Evolutionary conservation across 2,797 vertebrate genomes (phyloP).

Genomic region (Ctenosaura bakeri): DNA sequence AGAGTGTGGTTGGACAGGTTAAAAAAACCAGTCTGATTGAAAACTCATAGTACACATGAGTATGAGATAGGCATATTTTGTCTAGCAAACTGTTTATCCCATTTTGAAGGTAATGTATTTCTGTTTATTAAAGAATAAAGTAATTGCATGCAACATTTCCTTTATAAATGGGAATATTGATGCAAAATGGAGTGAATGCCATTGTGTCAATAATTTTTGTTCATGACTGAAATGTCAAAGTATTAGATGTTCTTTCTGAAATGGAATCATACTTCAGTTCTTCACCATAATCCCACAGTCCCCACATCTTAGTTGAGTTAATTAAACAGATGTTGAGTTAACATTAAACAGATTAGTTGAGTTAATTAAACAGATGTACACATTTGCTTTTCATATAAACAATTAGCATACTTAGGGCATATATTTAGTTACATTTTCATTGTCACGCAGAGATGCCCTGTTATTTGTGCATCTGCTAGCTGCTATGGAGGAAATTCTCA

Average conservation of each 20-base stretch:
- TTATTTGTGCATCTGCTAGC: slow-evolving; percentile 9
- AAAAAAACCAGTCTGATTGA: neutral
- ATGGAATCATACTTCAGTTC: neutral
- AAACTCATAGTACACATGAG: neutral
- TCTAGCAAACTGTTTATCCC: neutral
- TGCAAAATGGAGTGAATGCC: neutral
- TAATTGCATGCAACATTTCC: too few species aligned
- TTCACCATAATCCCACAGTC: neutral
- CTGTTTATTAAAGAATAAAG: neutral
- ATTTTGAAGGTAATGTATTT: neutral
- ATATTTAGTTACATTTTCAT: slow-evolving; percentile 18
- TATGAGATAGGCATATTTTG: neutral
- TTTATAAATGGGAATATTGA: neutral
- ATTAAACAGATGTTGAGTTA: slow-evolving; percentile 33
- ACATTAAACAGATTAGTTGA: slow-evolving; percentile 28
- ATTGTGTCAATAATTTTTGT: neutral
- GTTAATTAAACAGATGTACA: slow-evolving; percentile 20
- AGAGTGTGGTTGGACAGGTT: neutral
- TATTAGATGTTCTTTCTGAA: neutral
- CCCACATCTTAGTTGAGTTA: slow-evolving; percentile 6
- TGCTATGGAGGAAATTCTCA: neutral
- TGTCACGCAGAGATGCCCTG: neutral
- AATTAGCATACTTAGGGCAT: slow-evolving; percentile 7
- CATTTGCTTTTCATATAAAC: slow-evolving; percentile 16
- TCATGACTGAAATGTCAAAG: neutral